Evolutionary conservation across 2,797 vertebrate species (phyloP).

Genomic region (Eulemur rubriventer): DNA sequence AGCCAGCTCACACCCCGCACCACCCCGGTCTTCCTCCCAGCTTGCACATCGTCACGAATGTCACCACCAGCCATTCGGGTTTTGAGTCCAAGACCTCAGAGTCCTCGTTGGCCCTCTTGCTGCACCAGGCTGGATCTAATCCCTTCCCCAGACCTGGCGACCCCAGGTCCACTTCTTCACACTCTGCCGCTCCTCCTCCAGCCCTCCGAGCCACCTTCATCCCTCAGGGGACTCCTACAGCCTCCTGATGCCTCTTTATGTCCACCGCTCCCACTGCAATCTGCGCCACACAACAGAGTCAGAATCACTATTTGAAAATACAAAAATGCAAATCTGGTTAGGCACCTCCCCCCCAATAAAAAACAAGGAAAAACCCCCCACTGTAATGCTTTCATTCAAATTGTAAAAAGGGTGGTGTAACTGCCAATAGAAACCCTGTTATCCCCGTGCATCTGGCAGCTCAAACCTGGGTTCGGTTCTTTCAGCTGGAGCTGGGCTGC

Average conservation of each 20-base stretch:
- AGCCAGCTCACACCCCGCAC: accelerated
- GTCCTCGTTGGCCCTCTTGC: neutral
- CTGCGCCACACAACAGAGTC: neutral
- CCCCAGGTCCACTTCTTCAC: accelerated
- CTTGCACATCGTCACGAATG: accelerated
- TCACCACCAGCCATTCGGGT: accelerated
- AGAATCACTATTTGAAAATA: neutral
- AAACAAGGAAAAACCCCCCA: neutral
- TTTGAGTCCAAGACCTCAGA: neutral
- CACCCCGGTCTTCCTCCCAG: neutral
- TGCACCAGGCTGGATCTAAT: neutral
- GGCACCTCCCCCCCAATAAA: neutral
- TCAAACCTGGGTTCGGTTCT: neutral
- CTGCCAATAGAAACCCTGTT: neutral
- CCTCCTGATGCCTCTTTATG: neutral
- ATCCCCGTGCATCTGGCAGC: neutral
- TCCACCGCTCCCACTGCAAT: neutral
- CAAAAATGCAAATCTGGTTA: neutral
- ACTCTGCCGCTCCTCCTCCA: neutral
- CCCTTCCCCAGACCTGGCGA: neutral
- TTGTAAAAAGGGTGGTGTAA: neutral
- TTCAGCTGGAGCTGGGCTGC: neutral
- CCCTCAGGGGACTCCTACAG: accelerated
- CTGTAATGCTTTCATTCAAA: neutral
- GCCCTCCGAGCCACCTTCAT: accelerated